Percentiles rank a stretch among this genome's conserved stretches.
phyloP scores from a whole-genome alignment of 2,888 invertebrate genomes.

The Escarpia spicata region DNA sequence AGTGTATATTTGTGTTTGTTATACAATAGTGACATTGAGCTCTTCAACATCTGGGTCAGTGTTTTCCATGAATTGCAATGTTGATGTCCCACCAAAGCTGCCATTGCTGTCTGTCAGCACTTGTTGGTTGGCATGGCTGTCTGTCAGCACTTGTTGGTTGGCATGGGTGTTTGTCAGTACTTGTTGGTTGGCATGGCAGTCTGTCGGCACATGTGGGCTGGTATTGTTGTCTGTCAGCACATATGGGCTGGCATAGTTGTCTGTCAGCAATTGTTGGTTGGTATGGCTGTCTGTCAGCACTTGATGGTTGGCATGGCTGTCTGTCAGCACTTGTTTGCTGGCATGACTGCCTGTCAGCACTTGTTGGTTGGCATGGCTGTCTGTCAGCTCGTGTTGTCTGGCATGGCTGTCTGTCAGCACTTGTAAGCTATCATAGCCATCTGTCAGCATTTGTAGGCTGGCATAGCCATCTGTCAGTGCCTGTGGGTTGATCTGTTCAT shows the following conservation, averaged over 20 bases:
- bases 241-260: background rate
- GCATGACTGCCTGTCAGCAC: background rate
- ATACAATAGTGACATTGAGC: background rate
- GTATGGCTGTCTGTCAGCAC: background rate
- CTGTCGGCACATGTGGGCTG: background rate
- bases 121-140: too few relatives aligned
- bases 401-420: background rate
- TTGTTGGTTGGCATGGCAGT: too few relatives aligned
- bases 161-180: too few relatives aligned
- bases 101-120: too few relatives aligned
- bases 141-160: too few relatives aligned
- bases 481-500: background rate
- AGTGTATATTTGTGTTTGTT: background rate
- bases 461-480: background rate
- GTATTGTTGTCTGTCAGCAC: background rate
- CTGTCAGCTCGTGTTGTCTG: background rate
- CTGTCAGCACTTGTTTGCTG: background rate
- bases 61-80: background rate
- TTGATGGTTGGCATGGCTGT: background rate
- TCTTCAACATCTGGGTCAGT: background rate
- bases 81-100: background rate
- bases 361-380: background rate
- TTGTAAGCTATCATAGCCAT: background rate
- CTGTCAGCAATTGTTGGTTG: background rate
- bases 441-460: background rate